These are phyloP conservation scores for Tragelaphus strepsiceros DNA, from an alignment of 2,113 vertebrate species.

Conservation along the genomic window DNA sequence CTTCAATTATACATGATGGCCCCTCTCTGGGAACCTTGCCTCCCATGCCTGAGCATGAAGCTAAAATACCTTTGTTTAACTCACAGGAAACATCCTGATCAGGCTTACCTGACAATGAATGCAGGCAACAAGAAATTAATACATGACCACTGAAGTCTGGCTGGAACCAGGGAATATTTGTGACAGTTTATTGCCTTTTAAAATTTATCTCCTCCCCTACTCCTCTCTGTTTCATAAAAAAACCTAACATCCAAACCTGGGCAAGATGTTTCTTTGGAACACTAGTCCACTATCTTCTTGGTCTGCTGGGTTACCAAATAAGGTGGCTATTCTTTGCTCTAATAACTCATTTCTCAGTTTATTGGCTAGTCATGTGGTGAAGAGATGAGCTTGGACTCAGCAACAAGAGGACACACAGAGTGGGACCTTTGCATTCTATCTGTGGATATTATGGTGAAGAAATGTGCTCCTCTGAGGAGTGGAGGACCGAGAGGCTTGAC, in stretches of 20 bases:
- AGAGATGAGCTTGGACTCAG: not conserved
- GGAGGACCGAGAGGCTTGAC: not conserved
- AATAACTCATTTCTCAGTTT: not conserved
- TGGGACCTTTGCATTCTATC: fast-evolving
- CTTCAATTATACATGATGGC: not conserved
- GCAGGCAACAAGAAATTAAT: not conserved
- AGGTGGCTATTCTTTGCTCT: not conserved
- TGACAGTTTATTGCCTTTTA: not conserved
- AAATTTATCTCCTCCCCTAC: not conserved
- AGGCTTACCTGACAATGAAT: not conserved
- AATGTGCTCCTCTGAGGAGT: not conserved
- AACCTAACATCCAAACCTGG: not conserved
- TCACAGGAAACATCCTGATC: not conserved
- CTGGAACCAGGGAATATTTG: not conserved
- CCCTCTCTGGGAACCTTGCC: not conserved
- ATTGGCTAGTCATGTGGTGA: not conserved
- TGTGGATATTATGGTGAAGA: not conserved
- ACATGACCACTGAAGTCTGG: too few relatives aligned
- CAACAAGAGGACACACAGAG: not conserved
- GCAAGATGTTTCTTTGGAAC: not conserved
- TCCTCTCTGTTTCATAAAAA: not conserved
- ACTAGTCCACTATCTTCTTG: not conserved
- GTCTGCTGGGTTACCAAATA: not conserved
- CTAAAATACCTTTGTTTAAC: not conserved
- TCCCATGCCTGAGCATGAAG: not conserved